These are phyloP conservation scores for Nycticryphes semicollaris DNA, from an alignment of 2,113 vertebrate genomes.

Conservation along the genomic window DNA sequence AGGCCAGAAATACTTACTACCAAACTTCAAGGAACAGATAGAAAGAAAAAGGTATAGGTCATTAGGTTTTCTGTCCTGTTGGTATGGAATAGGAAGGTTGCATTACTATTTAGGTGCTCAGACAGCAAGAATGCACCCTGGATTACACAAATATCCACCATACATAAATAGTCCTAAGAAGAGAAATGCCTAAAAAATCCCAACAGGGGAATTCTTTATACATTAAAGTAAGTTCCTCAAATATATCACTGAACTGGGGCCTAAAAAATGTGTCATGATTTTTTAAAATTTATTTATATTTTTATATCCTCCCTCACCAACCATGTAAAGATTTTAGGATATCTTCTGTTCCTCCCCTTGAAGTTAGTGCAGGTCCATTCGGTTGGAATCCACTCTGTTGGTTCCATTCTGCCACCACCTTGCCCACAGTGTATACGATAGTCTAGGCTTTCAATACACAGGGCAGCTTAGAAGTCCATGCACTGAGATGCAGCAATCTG, in stretches of 20 bases:
- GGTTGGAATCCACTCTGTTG: background rate
- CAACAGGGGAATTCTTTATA: background rate
- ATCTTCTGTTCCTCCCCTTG: background rate
- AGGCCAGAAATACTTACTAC: background rate
- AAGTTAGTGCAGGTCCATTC: background rate
- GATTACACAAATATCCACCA: background rate
- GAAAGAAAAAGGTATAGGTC: background rate
- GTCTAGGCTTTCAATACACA: background rate
- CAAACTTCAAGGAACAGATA: background rate
- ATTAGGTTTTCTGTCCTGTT: background rate
- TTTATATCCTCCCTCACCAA: background rate
- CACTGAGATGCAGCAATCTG: background rate
- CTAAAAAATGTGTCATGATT: background rate
- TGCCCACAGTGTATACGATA: background rate
- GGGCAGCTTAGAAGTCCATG: background rate
- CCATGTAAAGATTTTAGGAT: background rate
- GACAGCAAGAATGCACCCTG: background rate
- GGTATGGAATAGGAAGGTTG: background rate
- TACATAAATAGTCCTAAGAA: background rate
- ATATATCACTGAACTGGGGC: background rate
- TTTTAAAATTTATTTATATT: background rate
- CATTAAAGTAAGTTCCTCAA: background rate
- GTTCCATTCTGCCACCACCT: background rate
- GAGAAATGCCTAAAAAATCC: rapidly evolving
- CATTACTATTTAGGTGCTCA: background rate